Conservation (phyloP, 2,797 vertebrate species). For the Muscicapa comitata region DNA sequence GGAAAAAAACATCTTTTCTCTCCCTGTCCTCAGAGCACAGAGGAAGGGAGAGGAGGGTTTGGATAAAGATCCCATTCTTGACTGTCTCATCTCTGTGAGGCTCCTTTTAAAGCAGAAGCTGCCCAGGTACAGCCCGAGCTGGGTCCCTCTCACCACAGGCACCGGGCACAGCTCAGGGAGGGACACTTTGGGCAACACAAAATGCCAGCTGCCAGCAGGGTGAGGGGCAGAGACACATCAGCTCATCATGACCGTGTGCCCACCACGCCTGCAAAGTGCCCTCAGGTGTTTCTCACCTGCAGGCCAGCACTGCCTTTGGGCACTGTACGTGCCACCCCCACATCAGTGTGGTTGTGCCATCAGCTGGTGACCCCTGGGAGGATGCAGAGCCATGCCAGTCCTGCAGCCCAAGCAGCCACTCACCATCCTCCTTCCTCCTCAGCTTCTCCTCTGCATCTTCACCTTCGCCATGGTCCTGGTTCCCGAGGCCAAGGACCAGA, state of each 20-base stretch:
- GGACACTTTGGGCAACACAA: background rate
- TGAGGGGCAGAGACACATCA: rapidly evolving
- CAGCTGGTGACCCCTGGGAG: background rate
- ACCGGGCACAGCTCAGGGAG: rapidly evolving
- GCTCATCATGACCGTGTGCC: rapidly evolving
- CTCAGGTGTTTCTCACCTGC: background rate
- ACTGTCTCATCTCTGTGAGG: background rate
- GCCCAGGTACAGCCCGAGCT: background rate
- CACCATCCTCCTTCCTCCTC: background rate
- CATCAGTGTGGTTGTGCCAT: rapidly evolving
- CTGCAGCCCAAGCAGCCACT: background rate
- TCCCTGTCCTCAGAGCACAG: background rate
- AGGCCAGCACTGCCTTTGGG: background rate
- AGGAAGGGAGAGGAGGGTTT: constrained; percentile 4
- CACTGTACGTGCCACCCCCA: background rate
- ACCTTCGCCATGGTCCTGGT: constrained; percentile 62
- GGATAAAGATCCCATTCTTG: constrained; percentile 47
- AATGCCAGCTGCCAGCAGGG: background rate
- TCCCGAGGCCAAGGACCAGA: constrained; percentile 58
- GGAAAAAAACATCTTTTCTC: constrained; percentile 52
- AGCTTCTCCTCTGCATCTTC: constrained; percentile 73
- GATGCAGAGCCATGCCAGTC: background rate
- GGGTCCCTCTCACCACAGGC: background rate
- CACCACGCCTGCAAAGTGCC: background rate
- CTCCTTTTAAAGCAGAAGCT: background rate